Percentiles rank a stretch among this genome's conserved stretches.
Evolutionary conservation across 2,113 vertebrate genomes (phyloP).

Genomic region (Sylvia atricapilla): DNA sequence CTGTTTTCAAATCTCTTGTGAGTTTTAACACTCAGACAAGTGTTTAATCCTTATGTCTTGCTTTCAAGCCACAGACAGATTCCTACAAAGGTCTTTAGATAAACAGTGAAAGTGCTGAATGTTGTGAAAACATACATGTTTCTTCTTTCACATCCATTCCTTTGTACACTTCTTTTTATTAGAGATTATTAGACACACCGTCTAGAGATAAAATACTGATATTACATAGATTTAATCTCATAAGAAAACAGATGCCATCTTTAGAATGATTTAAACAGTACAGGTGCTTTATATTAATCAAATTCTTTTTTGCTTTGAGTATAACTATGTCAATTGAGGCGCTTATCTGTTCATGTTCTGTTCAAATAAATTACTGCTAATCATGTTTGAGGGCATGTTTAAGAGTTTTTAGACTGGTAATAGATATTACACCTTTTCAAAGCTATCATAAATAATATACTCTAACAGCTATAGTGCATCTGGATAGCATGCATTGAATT

Average conservation of each 20-base stretch:
- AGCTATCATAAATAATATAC: constrained; percentile 26
- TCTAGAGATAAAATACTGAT: constrained; percentile 11
- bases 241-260: constrained; percentile 37
- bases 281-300: constrained; percentile 57
- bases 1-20: neutral
- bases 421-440: constrained; percentile 4
- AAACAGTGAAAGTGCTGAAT: neutral
- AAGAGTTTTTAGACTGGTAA: neutral
- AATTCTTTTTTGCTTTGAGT: constrained; percentile 7
- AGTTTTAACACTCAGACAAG: neutral
- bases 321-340: neutral
- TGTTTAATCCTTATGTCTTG: neutral
- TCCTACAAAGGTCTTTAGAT: neutral
- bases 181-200: neutral
- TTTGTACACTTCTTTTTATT: neutral
- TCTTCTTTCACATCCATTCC: neutral
- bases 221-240: constrained; percentile 26
- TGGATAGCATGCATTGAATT: neutral
- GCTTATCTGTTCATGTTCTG: constrained; percentile 50
- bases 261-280: constrained; percentile 24
- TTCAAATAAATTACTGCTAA: constrained; percentile 47
- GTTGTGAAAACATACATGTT: neutral
- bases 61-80: neutral
- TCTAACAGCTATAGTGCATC: neutral
- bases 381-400: constrained; percentile 14